Evolutionary conservation across 2,113 vertebrate species (phyloP), one percentile per base, ranked within the genome.

Genomic region (Rhizomys pruinosus): DNA sequence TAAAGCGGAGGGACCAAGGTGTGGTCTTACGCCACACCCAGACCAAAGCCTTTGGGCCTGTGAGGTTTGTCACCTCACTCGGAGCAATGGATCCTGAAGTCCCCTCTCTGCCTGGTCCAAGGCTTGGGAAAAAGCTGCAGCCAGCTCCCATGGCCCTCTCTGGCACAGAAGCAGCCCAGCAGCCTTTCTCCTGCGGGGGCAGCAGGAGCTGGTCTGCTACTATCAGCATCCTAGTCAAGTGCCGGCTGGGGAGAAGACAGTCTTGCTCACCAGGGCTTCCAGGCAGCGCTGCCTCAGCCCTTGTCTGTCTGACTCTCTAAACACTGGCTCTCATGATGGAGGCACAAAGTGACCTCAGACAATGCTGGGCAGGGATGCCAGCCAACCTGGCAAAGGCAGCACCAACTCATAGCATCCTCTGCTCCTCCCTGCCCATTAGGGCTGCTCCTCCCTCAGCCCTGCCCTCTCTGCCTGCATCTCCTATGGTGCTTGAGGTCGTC

Each of bases 101-200:
- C 25, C 37, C n/a, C 29, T 77, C 52, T 90, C 37, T 76, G 59
- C 59, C 85, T 52, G 16, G 27, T 44, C 61, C n/a, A 34, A 59
- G 57, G 15, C n/a, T 72, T 20, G 37, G n/a, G 77, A 84, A 72
- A 66, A 73, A 55, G 52, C 47, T 17, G 3, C 16, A 85, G 42
- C 10, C 39, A 64, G 23, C 0, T 0, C 39, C 17, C 5, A 2
- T 0, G 0, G 20, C 6, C 11, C 15, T 57, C 55, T 9, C 59
- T n/a, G 10, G 6, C 2, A 9, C 25, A 44, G 4, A 12, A 3
- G 1, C 17, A 74, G 15, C 9, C 11, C 13, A 7, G 29, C 16
- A 11, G 1, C 16, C 66, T 7, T 11, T 0, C 6, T n/a, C 52
- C 37, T 20, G 25, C 72, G 15, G 29, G 19, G 8, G 34, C 39